These are phyloP conservation scores for Okapia johnstoni DNA, from an alignment of 2,113 vertebrate genomes.

Conservation along the genomic window DNA sequence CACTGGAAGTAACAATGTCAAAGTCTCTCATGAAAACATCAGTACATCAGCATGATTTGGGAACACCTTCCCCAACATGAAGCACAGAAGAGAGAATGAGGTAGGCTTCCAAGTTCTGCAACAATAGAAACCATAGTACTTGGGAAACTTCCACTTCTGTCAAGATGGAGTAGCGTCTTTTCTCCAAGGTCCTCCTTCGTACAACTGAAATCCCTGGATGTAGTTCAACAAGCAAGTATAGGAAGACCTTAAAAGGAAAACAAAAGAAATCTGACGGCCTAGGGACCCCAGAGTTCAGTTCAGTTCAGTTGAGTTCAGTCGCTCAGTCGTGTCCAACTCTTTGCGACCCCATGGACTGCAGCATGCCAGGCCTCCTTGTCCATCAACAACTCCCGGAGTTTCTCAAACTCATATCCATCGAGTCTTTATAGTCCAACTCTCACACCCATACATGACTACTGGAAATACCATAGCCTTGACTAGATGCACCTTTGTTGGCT, in stretches of 20 bases:
- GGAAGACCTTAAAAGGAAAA: background rate
- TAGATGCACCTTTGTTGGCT: background rate
- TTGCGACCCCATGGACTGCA: fast-evolving
- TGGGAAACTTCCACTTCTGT: background rate
- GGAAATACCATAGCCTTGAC: background rate
- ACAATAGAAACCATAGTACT: background rate
- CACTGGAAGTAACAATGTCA: background rate
- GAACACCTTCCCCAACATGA: background rate
- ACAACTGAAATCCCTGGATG: background rate
- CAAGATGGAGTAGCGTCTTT: background rate
- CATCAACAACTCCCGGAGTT: background rate
- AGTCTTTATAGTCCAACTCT: background rate
- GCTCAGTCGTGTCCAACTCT: background rate
- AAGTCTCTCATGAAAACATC: background rate
- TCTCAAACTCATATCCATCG: background rate
- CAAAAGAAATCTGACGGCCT: background rate
- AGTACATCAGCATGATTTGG: background rate
- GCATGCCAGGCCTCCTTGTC: background rate
- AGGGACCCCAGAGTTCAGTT: background rate
- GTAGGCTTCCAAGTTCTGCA: background rate
- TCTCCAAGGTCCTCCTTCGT: background rate
- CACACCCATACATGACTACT: background rate
- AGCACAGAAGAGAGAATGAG: background rate
- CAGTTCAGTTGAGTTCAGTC: background rate
- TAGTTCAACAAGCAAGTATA: background rate